Percentiles rank a stretch among this genome's conserved stretches.
phyloP scores from a whole-genome alignment of 23 tunicate species.

The Diplosoma virens region DNA sequence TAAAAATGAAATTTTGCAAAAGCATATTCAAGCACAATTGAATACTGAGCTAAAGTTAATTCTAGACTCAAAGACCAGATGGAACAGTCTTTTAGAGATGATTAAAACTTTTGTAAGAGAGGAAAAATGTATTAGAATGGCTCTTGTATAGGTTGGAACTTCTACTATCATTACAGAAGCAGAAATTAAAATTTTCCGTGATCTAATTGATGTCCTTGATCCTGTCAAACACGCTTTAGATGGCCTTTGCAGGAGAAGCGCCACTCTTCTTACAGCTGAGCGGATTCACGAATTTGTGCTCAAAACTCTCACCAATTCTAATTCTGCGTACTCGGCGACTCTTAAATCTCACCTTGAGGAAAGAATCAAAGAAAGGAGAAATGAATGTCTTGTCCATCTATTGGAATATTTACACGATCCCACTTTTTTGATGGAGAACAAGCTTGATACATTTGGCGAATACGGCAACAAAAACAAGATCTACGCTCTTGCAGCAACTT shows the following conservation, averaged over 20 bases:
- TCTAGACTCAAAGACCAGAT: slow-evolving; percentile 54
- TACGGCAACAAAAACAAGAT: slow-evolving; percentile 48
- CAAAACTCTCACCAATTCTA: slow-evolving; percentile 35
- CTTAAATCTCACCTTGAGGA: slow-evolving; percentile 27
- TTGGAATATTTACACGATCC: slow-evolving; percentile 36
- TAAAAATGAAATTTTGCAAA: slow-evolving; percentile 46
- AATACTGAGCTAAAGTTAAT: slow-evolving; percentile 51
- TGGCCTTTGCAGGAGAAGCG: slow-evolving; percentile 29
- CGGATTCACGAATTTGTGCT: slow-evolving; percentile 36
- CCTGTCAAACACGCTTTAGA: slow-evolving; percentile 36
- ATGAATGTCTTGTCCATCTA: slow-evolving; percentile 33
- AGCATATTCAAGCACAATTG: slow-evolving; percentile 40
- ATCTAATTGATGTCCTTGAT: slow-evolving; percentile 42
- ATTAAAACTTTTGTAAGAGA: slow-evolving; percentile 33
- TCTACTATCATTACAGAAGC: slow-evolving; percentile 16
- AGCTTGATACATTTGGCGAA: slow-evolving; percentile 35
- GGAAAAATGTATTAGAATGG: slow-evolving; percentile 47
- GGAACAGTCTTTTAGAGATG: slow-evolving; percentile 56
- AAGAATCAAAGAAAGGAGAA: slow-evolving; percentile 40
- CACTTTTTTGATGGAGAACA: slow-evolving; percentile 24
- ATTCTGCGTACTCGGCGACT: slow-evolving; percentile 34
- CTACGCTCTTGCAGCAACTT: slow-evolving; percentile 46
- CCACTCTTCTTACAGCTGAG: slow-evolving; percentile 37
- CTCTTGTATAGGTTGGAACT: slow-evolving; percentile 34
- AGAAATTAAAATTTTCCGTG: slow-evolving; percentile 30